Evolutionary conservation across 2,113 vertebrate genomes (phyloP).

Genomic region (Dasypus novemcinctus): DNA sequence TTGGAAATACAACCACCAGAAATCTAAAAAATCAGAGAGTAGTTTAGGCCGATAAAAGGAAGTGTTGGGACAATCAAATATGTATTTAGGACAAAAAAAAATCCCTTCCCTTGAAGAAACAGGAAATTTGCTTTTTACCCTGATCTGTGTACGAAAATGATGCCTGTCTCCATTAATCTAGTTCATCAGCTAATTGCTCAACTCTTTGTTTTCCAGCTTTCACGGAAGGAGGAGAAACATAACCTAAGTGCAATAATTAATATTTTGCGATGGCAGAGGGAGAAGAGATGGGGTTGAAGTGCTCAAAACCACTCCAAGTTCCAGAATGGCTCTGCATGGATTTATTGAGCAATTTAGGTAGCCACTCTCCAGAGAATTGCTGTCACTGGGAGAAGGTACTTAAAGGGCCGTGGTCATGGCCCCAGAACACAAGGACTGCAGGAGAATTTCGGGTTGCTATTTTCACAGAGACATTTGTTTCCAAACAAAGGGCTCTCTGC

Average conservation of each 20-base stretch:
- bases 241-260: not conserved
- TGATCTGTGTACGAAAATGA: not conserved
- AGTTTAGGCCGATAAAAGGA: not conserved
- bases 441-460: conserved; percentile 48
- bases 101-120: not conserved
- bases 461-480: conserved; percentile 70
- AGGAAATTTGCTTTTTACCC: not conserved
- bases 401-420: conserved; percentile 27
- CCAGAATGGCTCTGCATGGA: not conserved
- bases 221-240: conserved; percentile 2
- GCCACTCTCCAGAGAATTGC: conserved; percentile 56
- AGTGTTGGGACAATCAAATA: not conserved
- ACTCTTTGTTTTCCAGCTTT: not conserved
- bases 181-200: conserved; percentile 7
- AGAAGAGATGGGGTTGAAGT: not conserved
- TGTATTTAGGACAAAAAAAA: not conserved
- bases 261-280: conserved; percentile 2
- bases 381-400: conserved; percentile 49
- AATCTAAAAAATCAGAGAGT: not conserved
- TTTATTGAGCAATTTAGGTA: conserved; percentile 58
- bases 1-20: conserved; percentile 5
- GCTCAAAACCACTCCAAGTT: not conserved
- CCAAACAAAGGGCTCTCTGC: conserved; percentile 69
- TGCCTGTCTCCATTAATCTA: not conserved
- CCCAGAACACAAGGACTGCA: not conserved